Evolutionary conservation across 1,140 invertebrate species (phyloP).

Genomic region (Lepidostoma basale): DNA sequence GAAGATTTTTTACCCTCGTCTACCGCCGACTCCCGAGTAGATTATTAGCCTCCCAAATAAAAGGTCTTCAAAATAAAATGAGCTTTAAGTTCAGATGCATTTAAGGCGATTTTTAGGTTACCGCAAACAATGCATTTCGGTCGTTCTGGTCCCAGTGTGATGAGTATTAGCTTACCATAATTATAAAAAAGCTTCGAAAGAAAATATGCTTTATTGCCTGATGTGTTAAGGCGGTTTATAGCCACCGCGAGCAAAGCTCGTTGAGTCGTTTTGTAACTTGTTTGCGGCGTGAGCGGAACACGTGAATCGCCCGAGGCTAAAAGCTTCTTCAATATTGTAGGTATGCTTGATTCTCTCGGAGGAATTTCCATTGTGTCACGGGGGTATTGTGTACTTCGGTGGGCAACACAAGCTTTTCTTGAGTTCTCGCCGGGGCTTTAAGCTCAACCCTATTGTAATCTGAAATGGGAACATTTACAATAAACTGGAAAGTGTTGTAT

Average conservation of each 20-base stretch:
- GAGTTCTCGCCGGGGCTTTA: neutral
- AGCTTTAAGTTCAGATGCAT: neutral
- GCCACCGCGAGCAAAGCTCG: neutral
- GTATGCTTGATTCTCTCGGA: constrained; percentile 13
- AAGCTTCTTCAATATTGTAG: constrained; percentile 33
- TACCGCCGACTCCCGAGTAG: constrained; percentile 33
- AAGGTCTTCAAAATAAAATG: constrained; percentile 6
- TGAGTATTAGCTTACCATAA: too few relatives aligned
- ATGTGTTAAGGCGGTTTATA: neutral
- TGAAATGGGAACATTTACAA: constrained; percentile 3
- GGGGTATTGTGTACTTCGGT: constrained; percentile 9
- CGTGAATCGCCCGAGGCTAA: constrained; percentile 44
- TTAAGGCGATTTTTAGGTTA: neutral
- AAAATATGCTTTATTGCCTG: neutral
- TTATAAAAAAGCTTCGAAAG: neutral
- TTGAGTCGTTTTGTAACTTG: neutral
- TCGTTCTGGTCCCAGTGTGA: neutral
- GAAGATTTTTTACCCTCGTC: constrained; percentile 16
- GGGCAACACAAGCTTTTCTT: constrained; percentile 18
- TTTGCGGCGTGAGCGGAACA: constrained; percentile 36
- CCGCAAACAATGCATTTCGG: neutral
- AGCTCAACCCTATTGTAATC: constrained; percentile 23
- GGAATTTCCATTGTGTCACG: constrained; percentile 12
- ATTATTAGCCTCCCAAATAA: neutral
- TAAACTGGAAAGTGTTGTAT: neutral